Percentiles rank a stretch among this genome's conserved stretches.
These are phyloP conservation scores for Penaeus chinensis DNA, from an alignment of 1,140 invertebrate species.

Conservation along the genomic window DNA sequence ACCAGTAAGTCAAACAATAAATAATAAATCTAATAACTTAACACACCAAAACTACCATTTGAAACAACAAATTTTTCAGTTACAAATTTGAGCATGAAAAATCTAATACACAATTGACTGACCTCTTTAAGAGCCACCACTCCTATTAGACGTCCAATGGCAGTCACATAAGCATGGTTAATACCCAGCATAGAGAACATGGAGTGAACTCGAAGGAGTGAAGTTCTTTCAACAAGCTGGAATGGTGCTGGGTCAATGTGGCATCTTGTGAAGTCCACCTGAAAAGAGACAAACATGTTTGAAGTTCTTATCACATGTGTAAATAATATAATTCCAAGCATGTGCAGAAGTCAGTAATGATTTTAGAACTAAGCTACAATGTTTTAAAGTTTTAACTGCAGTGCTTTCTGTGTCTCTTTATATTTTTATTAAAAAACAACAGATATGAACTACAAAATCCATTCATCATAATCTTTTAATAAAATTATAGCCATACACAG, in stretches of 20 bases:
- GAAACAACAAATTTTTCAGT: not conserved
- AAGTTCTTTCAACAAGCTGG: constrained; percentile 95
- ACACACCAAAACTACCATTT: not conserved
- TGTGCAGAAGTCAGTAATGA: too few relatives aligned
- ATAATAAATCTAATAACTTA: not conserved
- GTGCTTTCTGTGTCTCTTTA: too few relatives aligned
- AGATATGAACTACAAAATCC: too few relatives aligned
- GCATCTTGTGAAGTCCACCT: constrained; percentile 87
- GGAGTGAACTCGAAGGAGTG: constrained; percentile 96
- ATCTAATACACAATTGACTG: not conserved
- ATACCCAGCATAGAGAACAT: constrained; percentile 97
- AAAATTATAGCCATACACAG: too few relatives aligned
- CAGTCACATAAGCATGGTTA: constrained; percentile 97
- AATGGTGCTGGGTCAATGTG: constrained; percentile 99
- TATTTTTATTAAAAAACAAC: too few relatives aligned
- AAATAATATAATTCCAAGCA: too few relatives aligned
- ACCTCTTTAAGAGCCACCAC: constrained; percentile 93
- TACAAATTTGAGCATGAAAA: not conserved
- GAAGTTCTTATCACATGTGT: too few relatives aligned
- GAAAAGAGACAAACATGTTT: constrained; percentile 60
- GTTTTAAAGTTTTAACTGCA: not conserved
- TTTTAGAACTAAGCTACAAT: not conserved
- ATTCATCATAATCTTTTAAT: too few relatives aligned
- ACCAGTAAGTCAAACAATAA: not conserved
- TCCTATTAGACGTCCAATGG: constrained; percentile 93